Base-by-base conservation (phyloP, 2,797 vertebrate species). In the Anas flavirostris region DNA sequence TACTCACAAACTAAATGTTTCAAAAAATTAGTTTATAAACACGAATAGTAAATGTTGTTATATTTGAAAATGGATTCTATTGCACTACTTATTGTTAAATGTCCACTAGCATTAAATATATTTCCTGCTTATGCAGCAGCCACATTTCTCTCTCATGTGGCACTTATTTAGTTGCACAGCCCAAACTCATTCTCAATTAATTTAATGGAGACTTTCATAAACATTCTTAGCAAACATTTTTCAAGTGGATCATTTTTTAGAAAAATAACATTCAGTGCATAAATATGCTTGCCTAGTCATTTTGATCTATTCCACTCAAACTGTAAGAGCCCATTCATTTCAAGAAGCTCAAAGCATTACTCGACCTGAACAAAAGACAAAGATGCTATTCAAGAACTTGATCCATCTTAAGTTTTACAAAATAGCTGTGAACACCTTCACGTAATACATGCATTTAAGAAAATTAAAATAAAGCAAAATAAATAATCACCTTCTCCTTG, bases 351-450 rank as follows among this genome's bases (percentile, higher is more conserved):
- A 48, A 96, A 95, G 90, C 63, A 67, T 28, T 82, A 60, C 78
- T 64, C 82, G 88, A 79, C 72, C 64, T 78, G 41, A 95, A 70
- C 68, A 66, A 81, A 77, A 87, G 52, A 16, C 88, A 95, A 93
- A 94, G 82, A 68, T 41, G 9, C 68, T 46, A 68, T 87, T 94
- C 44, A 86, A 82, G 53, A 64, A 60, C 22, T 91, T 31, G 53
- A 81, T 77, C 56, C 64, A 55, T 77, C 68, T 60, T 77, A 31
- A 70, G 16, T 72, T 89, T 85, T 80, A 43, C 55, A 62, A 35
- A 86, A 73, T 22, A 69, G 28, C 43, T 69, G 82, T 53, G 19
- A 82, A 68, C 29, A 56, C 58, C 48, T 52, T 44, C 41, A 31
- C 12, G 16, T 16, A 67, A 74, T 6, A 35, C n/a, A 28, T 23